Base-by-base conservation (phyloP, 2,888 invertebrate species). In the Neoaliturus tenellus region DNA sequence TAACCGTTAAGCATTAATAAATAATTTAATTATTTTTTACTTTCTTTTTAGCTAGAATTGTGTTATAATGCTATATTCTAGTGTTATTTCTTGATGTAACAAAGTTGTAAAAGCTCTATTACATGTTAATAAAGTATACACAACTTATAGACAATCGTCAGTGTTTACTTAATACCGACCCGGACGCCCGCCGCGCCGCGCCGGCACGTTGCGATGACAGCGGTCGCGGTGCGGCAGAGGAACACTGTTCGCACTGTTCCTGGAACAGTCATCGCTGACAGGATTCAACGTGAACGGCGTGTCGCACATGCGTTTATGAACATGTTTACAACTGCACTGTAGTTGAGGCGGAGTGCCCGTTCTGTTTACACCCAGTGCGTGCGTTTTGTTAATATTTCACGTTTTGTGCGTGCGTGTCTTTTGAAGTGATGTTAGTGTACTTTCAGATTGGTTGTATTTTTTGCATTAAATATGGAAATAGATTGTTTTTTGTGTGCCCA, bases 351-450 rank as follows among this genome's bases (percentile, higher is more conserved):
- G 31, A 33, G 31, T 67, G 67, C 31, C 67, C 67, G 67, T 67
- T 67, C 67, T 67, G 67, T 67, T 67, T 67, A 67, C 67, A 67
- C 67, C 67, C 67, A 67, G 67, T 55, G 25, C 8, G 55, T 55
- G 55, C 55, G 55, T 55, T 55, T 55, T 55, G 55, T 55, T 25
- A 55, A 67, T 67, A n/a, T 62, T 62, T 62, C 62, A 25, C 62
- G 31, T 23, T 62, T 62, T 10, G 25, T 62, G 62, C 62, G 62
- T 62, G 67, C 31, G 67, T 28, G 28, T 67, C 67, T 58, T 58
- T 58, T 58, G 58, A 58, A 58, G 58, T 58, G 25, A 58, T 58
- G 51, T 14, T 51, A 51, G 58, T 58, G 48, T 48, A 48, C 48
- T 48, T 48, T 48, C 48, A 14, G 48, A 48, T 48, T 48, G 48